phyloP scores from a whole-genome alignment of 2,888 invertebrate genomes.

The Caenorhabditis sinica region DNA sequence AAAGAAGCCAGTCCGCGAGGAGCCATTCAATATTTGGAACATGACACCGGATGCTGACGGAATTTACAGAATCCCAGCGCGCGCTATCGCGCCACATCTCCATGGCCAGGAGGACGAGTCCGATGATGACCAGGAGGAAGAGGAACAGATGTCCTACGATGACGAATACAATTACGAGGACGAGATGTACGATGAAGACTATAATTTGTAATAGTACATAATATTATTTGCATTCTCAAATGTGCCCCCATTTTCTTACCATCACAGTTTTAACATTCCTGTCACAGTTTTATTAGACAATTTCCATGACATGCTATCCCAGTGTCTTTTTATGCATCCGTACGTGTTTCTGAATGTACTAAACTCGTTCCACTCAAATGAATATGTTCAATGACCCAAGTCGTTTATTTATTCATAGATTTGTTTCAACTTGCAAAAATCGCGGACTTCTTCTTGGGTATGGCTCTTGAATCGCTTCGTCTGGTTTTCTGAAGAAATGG shows the following conservation, averaged over 20 bases:
- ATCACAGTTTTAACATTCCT: background rate
- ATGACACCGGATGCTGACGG: conserved; percentile 15
- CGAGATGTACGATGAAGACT: conserved; percentile 5
- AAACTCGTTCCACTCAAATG: background rate
- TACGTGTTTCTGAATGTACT: conserved; percentile 1
- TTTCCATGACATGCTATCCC: no score
- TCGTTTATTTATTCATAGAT: conserved; percentile 37
- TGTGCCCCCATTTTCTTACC: no score
- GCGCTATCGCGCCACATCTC: background rate
- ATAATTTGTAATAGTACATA: conserved; percentile 7
- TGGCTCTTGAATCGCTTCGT: conserved; percentile 7
- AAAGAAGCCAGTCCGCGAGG: background rate
- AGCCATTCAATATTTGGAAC: background rate
- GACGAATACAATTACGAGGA: background rate
- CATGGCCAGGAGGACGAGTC: background rate
- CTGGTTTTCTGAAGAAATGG: conserved; percentile 26
- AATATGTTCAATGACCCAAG: background rate
- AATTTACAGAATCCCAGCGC: conserved; percentile 20
- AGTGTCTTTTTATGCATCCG: background rate
- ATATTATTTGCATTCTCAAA: background rate
- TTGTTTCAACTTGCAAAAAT: conserved; percentile 66
- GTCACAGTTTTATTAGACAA: background rate
- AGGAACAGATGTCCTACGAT: background rate
- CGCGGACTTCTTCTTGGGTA: conserved; percentile 42
- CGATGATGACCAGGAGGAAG: background rate